These are phyloP conservation scores for Plectrocnemia conspersa DNA, from an alignment of 1,140 invertebrate genomes.

Conservation along the genomic window DNA sequence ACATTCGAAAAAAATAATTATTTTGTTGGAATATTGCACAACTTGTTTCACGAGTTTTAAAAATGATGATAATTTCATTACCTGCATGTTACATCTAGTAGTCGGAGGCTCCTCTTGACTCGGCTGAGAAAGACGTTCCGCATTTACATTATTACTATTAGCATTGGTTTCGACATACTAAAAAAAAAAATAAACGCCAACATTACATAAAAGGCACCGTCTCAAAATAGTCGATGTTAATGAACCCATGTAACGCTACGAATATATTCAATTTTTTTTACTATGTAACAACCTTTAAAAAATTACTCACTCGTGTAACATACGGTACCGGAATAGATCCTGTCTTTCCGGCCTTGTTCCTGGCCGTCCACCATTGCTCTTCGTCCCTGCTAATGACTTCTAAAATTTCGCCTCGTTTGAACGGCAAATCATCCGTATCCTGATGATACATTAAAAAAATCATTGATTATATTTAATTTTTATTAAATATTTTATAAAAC, in stretches of 20 bases:
- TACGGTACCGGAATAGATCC: constrained; percentile 97
- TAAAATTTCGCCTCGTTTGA: constrained; percentile 89
- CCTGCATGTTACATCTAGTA: constrained; percentile 46
- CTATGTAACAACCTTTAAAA: neutral
- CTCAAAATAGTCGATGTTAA: constrained; percentile 13
- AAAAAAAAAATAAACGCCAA: constrained; percentile 10
- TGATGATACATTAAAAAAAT: constrained; percentile 43
- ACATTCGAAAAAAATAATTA: neutral
- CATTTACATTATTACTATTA: constrained; percentile 30
- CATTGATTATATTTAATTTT: neutral
- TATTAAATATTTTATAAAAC: constrained; percentile 36
- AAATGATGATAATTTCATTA: constrained; percentile 20
- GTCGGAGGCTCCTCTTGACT: constrained; percentile 40
- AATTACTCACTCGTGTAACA: constrained; percentile 63
- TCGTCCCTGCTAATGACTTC: constrained; percentile 93
- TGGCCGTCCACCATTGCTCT: constrained; percentile 96
- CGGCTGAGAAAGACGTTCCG: constrained; percentile 41
- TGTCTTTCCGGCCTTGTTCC: constrained; percentile 76
- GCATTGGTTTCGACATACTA: constrained; percentile 31
- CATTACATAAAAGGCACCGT: too few relatives aligned
- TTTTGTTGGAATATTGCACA: neutral
- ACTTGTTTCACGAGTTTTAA: neutral
- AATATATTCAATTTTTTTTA: too few relatives aligned
- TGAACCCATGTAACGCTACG: neutral
- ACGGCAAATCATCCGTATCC: constrained; percentile 93